phyloP scores from a whole-genome alignment of 2,113 vertebrate genomes.

The Sporophila hypoxantha region DNA sequence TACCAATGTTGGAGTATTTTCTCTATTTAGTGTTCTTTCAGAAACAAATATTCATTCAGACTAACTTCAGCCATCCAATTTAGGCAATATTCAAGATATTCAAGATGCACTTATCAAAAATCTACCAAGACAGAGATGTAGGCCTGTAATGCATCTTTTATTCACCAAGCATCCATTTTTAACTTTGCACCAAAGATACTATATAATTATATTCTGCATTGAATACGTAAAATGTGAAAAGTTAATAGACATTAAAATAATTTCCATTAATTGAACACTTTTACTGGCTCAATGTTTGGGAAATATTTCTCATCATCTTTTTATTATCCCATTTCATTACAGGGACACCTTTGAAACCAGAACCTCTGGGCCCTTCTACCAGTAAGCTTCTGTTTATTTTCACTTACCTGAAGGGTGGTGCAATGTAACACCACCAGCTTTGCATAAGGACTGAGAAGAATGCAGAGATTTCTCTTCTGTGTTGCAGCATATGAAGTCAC shows the following conservation, averaged over 20 bases:
- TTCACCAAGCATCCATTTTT: background rate
- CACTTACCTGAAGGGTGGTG: background rate
- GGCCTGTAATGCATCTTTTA: background rate
- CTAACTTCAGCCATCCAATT: background rate
- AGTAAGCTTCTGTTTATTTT: constrained; percentile 63
- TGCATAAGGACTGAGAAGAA: background rate
- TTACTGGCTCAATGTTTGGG: background rate
- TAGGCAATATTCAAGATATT: background rate
- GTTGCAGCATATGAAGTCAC: constrained; percentile 75
- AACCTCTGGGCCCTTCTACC: constrained; percentile 60
- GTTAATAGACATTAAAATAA: background rate
- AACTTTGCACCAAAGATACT: background rate
- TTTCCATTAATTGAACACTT: background rate
- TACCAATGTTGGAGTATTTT: background rate
- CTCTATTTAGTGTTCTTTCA: background rate
- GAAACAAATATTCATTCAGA: background rate
- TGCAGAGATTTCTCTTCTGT: background rate
- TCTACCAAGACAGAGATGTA: background rate
- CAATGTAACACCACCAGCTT: background rate
- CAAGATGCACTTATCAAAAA: background rate
- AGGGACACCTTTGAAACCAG: constrained; percentile 79
- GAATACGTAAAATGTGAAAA: background rate
- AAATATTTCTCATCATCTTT: background rate
- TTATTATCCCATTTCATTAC: constrained; percentile 7
- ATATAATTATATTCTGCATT: background rate